Base-by-base conservation (phyloP, 2,113 vertebrate species). In the human (Homo sapiens) region DNA sequence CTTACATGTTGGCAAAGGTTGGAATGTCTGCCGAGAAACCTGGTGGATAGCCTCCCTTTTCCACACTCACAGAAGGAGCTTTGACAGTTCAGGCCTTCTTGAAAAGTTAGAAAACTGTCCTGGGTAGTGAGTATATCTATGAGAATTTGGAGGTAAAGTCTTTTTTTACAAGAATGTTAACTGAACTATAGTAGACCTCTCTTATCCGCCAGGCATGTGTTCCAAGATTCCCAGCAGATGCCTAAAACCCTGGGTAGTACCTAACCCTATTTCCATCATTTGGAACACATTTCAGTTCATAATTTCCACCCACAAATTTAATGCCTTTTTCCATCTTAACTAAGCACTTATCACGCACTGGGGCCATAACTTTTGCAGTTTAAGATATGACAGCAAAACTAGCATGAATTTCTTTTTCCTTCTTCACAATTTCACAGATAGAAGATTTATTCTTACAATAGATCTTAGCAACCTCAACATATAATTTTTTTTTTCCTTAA, bases 21-120 rank as follows among this genome's bases (percentile, higher is more conserved):
- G 96, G 96, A 95, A 95, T 70, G 87, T 35, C 93, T 25, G 55
- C 52, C 38, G 89, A 89, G 23, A 4, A 61, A 59, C 38, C 1
- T 18, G 43, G 45, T 32, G 18, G 23, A 89, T 40, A 1, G 2
- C 25, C 8, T 93, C 6, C 5, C 40, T 86, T 90, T 5, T 55
- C 76, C 17, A 12, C 25, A 91, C 0, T 2, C 75, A n/a, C 43
- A 25, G 38, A 61, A 89, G 64, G 68, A 59, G 82, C 93, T 83
- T 3, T 0, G 9, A 38, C 84, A 83, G 78, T 11, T 80, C 0
- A 0, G 3, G 86, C 30, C 55, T 35, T 96, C 17, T 95, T 81
- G 38, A 35, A 87, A 50, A 25, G 12, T 5, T 92, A 96, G 89
- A 81, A 30, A 50, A 76, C 95, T 5, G 86, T 16, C 45, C 48